Evolutionary conservation across 2,888 invertebrate genomes (phyloP).

Genomic region (Galerucella nymphaeae): DNA sequence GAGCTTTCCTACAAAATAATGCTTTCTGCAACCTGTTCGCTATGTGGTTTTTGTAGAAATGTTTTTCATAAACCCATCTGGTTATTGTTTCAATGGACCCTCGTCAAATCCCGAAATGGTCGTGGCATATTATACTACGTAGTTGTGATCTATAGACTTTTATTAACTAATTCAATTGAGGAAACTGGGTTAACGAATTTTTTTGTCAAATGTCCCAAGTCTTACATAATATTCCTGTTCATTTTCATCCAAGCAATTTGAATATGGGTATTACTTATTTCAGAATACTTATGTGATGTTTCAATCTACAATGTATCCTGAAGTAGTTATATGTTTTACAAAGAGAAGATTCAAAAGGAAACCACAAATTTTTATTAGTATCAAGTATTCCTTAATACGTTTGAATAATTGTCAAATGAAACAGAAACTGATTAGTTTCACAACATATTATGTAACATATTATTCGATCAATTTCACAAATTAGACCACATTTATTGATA

Average conservation of each 20-base stretch:
- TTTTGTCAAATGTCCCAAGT: not conserved
- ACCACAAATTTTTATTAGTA: too few species aligned
- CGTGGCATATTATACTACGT: not conserved
- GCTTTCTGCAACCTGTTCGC: not conserved
- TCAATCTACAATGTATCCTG: too few species aligned
- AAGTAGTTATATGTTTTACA: too few species aligned
- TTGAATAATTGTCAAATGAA: too few species aligned
- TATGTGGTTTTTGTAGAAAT: not conserved
- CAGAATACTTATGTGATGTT: too few species aligned
- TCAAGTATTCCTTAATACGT: too few species aligned
- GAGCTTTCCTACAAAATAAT: not conserved
- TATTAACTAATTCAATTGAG: not conserved
- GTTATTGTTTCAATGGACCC: not conserved
- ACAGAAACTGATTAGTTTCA: too few species aligned
- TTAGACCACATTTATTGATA: too few species aligned
- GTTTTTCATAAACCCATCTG: conserved; percentile 10
- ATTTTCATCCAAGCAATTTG: not conserved
- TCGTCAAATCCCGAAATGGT: conserved; percentile 4
- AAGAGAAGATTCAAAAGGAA: too few species aligned
- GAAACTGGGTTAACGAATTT: not conserved
- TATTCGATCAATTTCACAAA: too few species aligned
- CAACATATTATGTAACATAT: too few species aligned
- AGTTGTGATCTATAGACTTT: not conserved
- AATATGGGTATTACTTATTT: too few species aligned
- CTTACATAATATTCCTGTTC: not conserved